Percentiles rank a stretch among this genome's conserved stretches.
phyloP scores from a whole-genome alignment of 2,113 vertebrate species.

The Myiozetetes cayanensis region DNA sequence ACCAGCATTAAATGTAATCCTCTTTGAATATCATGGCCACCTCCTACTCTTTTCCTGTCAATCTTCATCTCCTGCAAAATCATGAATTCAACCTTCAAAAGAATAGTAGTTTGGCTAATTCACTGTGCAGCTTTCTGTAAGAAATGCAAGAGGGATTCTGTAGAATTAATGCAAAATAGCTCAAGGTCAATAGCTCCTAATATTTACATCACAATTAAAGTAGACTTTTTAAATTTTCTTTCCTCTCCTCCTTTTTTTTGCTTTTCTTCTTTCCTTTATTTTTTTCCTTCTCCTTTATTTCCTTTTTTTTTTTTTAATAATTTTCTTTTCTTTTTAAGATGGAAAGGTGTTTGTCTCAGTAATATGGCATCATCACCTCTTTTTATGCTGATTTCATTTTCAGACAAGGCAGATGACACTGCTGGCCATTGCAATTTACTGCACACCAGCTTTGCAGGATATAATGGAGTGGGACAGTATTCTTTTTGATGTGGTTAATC shows the following conservation, averaged over 20 bases:
- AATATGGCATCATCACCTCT: neutral
- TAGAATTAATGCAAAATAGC: slow-evolving; percentile 55
- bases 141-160: slow-evolving; percentile 53
- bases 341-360: slow-evolving; percentile 33
- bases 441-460: neutral
- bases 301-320: rapidly evolving
- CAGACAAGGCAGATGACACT: slow-evolving; percentile 20
- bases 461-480: slow-evolving; percentile 32
- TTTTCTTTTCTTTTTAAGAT: neutral
- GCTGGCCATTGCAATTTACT: neutral
- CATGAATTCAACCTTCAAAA: slow-evolving; percentile 61
- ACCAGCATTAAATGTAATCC: slow-evolving; percentile 70
- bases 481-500: slow-evolving; percentile 60
- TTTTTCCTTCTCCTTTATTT: neutral
- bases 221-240: neutral
- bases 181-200: slow-evolving; percentile 15
- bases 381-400: slow-evolving; percentile 56
- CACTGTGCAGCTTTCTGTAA: slow-evolving; percentile 47
- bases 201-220: slow-evolving; percentile 59
- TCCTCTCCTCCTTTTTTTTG: rapidly evolving
- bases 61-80: slow-evolving; percentile 66
- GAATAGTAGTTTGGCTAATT: slow-evolving; percentile 61
- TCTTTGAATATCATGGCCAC: slow-evolving; percentile 30
- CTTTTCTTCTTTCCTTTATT: neutral
- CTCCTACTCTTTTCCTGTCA: slow-evolving; percentile 54